Evolutionary conservation across 2,797 vertebrate genomes (phyloP), one percentile per base, ranked within the genome.

Genomic region (Valencia hispanica): DNA sequence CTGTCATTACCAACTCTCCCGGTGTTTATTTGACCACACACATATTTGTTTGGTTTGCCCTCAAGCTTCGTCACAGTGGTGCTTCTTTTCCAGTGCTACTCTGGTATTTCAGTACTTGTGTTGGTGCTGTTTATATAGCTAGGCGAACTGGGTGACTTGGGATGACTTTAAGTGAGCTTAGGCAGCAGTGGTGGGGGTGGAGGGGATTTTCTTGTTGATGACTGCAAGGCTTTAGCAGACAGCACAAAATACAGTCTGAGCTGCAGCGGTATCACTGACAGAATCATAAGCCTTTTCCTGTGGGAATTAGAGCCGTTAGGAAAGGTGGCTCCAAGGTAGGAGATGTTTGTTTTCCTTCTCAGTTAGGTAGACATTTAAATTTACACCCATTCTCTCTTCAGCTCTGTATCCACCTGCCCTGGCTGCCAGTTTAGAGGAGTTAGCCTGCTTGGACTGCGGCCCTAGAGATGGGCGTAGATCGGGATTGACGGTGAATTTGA

Each of bases 401-500:
- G 2, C 50, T 51, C 8, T 68, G 79, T 55, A 32, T 79, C 61
- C 70, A 65, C 7, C 45, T 2, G 30, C 70, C 70, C 34, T 61
- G 73, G 70, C 57, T 39, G 61, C 83, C 79, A 69, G 79, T 79
- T 87, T 76, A 22, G 74, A 59, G 59, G 14, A 73, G 77, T 27
- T 68, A 78, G 84, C 55, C 76, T 65, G 80, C 74, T 79, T 84
- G 83, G 83, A 86, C 15, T 14, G 77, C 65, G 53, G 75, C 82
- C 82, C n/a, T 45, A 72, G 69, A 68, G 61, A 22, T 0, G 2
- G 59, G 34, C 39, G 36, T 73, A 76, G 85, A 84, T 79, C 85
- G 81, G 86, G 85, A 90, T 91, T 89, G 91, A 78, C 74, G 8
- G 0, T 15, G 68, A 4, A 3, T 59, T 4, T n/a, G n/a, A n/a